Conservation (phyloP, 1,140 invertebrate species). For the Neodiprion pinetum region DNA sequence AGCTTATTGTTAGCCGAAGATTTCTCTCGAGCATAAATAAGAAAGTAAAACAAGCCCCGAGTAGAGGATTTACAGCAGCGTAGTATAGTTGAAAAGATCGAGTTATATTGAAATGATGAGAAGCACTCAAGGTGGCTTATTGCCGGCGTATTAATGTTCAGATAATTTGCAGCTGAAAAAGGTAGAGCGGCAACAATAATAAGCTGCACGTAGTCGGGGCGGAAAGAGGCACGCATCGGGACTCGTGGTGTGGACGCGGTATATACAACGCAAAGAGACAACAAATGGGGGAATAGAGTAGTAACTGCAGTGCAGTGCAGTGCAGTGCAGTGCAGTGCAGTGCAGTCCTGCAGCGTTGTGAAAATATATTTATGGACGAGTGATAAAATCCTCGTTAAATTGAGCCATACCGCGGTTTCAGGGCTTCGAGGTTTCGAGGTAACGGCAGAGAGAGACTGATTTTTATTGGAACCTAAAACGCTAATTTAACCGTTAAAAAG, state of each 20-base stretch:
- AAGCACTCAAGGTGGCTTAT: conserved; percentile 7
- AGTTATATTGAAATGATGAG: conserved; percentile 2
- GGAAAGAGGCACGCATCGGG: too few relatives aligned
- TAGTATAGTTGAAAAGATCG: too few relatives aligned
- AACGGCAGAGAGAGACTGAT: conserved; percentile 27
- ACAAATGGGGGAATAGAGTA: neutral
- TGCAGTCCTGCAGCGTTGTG: conserved; percentile 12
- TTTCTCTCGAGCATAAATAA: too few relatives aligned
- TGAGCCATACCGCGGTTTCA: conserved; percentile 27
- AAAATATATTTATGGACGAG: conserved; percentile 31
- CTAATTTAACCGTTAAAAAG: conserved; percentile 42
- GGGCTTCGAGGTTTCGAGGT: conserved; percentile 10
- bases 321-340: too few relatives aligned
- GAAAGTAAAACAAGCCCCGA: conserved; percentile 16
- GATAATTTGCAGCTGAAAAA: conserved; percentile 17
- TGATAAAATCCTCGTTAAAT: conserved; percentile 36
- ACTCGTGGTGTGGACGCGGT: neutral
- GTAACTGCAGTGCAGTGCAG: neutral
- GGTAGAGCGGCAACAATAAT: neutral
- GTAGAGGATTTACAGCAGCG: neutral
- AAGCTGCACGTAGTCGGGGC: too few relatives aligned
- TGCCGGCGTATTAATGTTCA: conserved; percentile 12
- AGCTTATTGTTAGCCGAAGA: too few relatives aligned
- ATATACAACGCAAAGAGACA: neutral
- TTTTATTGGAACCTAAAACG: conserved; percentile 42